Conservation (phyloP, 2,113 vertebrate species). For the Ranitomeya imitator region DNA sequence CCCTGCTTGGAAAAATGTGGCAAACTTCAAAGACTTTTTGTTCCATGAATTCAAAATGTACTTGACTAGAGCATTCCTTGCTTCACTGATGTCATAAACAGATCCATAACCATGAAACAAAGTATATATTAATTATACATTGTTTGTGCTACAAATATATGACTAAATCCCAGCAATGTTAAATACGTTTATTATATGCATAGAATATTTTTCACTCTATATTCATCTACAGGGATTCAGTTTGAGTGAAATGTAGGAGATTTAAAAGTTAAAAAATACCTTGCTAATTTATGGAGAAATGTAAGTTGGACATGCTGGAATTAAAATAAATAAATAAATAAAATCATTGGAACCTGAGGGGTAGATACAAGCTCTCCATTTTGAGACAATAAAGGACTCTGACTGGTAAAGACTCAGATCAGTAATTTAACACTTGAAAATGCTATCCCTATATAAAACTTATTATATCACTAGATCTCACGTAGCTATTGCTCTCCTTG, state of each 20-base stretch:
- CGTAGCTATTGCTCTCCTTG: too few species aligned
- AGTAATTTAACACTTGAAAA: too few species aligned
- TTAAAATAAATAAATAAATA: neutral
- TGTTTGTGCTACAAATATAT: neutral
- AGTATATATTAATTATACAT: neutral
- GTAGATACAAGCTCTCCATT: neutral
- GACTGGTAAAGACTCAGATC: too few species aligned
- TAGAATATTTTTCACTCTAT: neutral
- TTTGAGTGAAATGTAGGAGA: neutral
- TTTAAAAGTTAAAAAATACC: neutral
- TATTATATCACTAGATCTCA: too few species aligned
- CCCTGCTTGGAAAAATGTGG: conserved; percentile 35
- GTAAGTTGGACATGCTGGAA: neutral
- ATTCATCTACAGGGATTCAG: neutral
- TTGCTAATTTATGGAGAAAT: neutral
- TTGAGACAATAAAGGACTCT: neutral
- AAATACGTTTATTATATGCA: neutral
- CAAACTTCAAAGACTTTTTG: conserved; percentile 47
- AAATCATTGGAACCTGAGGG: neutral
- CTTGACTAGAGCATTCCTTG: conserved; percentile 26
- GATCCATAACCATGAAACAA: conserved; percentile 27
- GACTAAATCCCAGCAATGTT: neutral
- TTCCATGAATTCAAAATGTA: conserved; percentile 27
- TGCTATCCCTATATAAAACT: too few species aligned
- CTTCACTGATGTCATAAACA: conserved; percentile 30